phyloP scores from a whole-genome alignment of 1,140 invertebrate species.

The Bombus huntii region DNA sequence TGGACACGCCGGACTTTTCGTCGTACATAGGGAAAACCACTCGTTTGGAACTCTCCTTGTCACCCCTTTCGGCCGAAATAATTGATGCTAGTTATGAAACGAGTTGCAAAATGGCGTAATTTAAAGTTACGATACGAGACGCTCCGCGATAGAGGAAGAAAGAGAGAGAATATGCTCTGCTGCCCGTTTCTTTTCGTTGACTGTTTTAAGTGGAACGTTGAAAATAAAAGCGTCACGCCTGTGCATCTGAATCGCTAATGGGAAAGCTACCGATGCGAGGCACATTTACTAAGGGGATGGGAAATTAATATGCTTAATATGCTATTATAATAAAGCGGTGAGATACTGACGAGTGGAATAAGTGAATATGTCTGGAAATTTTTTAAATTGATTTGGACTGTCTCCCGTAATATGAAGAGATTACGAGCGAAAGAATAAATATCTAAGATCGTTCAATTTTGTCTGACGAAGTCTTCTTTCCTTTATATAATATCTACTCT shows the following conservation, averaged over 20 bases:
- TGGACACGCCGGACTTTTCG: conserved; percentile 36
- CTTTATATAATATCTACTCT: too few species aligned
- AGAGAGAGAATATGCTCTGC: not conserved
- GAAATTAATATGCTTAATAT: not conserved
- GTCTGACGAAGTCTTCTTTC: not conserved
- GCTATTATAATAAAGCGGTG: not conserved
- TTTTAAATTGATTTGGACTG: not conserved
- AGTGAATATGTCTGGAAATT: not conserved
- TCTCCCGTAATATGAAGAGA: too few species aligned
- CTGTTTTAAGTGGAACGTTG: conserved; percentile 24
- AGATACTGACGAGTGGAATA: not conserved
- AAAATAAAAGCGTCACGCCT: conserved; percentile 34
- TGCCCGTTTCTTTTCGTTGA: conserved; percentile 18
- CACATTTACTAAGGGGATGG: not conserved
- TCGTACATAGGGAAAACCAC: conserved; percentile 31
- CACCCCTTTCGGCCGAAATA: conserved; percentile 47
- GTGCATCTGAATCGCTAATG: conserved; percentile 9
- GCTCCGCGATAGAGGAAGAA: not conserved
- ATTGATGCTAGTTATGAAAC: conserved; percentile 54
- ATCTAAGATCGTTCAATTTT: not conserved
- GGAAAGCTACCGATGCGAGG: not conserved
- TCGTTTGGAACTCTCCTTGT: conserved; percentile 54
- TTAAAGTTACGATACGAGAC: conserved; percentile 50
- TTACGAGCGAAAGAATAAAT: too few species aligned
- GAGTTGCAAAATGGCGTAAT: conserved; percentile 52